Conservation (phyloP, 2,113 vertebrate species). For the Scomber scombrus region DNA sequence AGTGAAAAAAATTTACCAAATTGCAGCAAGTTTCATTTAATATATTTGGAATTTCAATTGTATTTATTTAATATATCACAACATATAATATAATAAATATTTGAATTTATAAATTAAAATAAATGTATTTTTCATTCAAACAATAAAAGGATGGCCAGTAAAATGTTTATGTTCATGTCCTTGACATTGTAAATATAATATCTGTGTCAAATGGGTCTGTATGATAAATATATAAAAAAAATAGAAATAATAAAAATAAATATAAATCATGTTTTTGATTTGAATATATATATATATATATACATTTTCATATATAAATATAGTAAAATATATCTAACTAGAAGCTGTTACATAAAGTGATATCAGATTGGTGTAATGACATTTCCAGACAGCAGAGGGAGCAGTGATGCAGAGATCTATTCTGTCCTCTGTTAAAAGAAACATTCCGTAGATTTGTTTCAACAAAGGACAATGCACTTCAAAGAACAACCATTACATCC, state of each 20-base stretch:
- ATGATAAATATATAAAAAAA: no score
- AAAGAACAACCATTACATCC: neutral
- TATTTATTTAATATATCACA: neutral
- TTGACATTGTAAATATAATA: no score
- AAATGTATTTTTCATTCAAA: neutral
- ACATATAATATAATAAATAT: neutral
- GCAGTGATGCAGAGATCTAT: slow-evolving; percentile 23
- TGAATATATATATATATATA: neutral
- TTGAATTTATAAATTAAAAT: no score
- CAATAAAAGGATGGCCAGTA: no score
- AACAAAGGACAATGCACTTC: neutral
- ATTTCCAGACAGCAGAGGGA: slow-evolving; percentile 38
- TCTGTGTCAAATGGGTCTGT: no score
- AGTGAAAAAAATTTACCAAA: neutral
- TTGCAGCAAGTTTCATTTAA: neutral
- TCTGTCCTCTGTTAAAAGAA: neutral
- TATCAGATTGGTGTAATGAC: neutral
- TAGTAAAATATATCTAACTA: no score
- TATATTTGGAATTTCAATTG: neutral
- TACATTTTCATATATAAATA: no score
- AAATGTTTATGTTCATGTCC: no score
- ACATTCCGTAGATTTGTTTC: neutral
- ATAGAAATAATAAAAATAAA: no score
- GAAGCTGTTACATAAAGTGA: no score
- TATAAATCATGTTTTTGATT: no score